phyloP scores from a whole-genome alignment of 2,113 vertebrate genomes.

The Barnardius zonarius region DNA sequence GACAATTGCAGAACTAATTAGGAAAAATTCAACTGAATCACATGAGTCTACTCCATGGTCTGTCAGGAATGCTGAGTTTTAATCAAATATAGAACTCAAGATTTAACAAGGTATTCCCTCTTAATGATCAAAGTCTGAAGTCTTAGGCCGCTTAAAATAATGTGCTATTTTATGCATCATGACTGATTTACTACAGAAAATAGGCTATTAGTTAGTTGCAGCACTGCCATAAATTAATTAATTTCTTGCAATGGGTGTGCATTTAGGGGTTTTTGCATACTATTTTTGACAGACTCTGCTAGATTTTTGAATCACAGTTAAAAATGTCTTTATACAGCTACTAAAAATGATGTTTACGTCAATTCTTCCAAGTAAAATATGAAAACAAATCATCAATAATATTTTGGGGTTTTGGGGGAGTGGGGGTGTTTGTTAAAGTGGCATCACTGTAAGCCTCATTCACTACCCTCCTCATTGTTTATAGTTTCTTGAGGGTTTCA shows the following conservation, averaged over 20 bases:
- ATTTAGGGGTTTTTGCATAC: not conserved
- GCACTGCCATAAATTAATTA: not conserved
- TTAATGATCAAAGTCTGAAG: not conserved
- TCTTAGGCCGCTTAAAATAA: not conserved
- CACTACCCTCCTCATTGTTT: not conserved
- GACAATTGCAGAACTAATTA: not conserved
- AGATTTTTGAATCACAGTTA: not conserved
- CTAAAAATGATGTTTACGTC: not conserved
- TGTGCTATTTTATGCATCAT: not conserved
- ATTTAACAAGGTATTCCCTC: not conserved
- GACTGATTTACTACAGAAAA: not conserved
- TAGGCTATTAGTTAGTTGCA: not conserved
- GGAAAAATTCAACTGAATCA: not conserved
- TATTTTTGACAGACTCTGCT: not conserved
- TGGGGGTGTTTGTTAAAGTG: not conserved
- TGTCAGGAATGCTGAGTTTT: not conserved
- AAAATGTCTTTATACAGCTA: not conserved
- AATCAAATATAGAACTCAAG: not conserved
- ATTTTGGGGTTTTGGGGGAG: fast-evolving
- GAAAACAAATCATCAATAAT: not conserved
- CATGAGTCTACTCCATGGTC: not conserved
- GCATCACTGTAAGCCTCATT: not conserved
- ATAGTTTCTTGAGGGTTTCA: not conserved
- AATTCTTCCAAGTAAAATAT: not conserved
- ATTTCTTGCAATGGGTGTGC: not conserved